phyloP scores from a whole-genome alignment of 2,888 invertebrate species.

The Pollenia labialis region DNA sequence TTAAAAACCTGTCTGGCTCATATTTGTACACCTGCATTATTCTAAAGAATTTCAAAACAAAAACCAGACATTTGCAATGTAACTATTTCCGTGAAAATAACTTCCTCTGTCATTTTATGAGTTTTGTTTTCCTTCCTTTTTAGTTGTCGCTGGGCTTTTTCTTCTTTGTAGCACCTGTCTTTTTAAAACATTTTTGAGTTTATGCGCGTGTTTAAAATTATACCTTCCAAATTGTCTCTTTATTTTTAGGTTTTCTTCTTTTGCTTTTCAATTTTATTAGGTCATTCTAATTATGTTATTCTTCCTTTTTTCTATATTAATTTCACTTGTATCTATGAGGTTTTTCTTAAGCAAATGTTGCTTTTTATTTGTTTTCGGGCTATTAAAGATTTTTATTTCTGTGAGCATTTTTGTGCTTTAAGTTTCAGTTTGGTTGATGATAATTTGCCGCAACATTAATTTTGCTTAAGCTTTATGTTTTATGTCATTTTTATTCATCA shows the following conservation, averaged over 20 bases:
- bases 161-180: neutral
- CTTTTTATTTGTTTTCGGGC: neutral
- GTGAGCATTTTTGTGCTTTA: too few relatives aligned
- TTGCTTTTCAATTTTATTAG: conserved; percentile 12
- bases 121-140: neutral
- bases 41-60: neutral
- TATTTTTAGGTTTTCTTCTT: neutral
- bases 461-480: too few relatives aligned
- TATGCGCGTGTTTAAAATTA: neutral
- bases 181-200: conserved; percentile 5
- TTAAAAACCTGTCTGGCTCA: neutral
- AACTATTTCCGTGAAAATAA: neutral
- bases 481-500: too few relatives aligned
- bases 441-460: too few relatives aligned
- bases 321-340: neutral
- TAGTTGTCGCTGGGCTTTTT: conserved; percentile 7
- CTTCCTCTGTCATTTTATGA: neutral
- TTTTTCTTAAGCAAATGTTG: conserved; percentile 11
- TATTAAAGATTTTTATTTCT: neutral
- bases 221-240: neutral
- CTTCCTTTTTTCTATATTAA: neutral
- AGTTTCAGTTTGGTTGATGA: too few relatives aligned
- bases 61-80: conserved; percentile 7
- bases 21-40: neutral
- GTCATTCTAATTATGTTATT: neutral